Conservation (phyloP, 2,888 invertebrate genomes). For the Panorpa germanica region DNA sequence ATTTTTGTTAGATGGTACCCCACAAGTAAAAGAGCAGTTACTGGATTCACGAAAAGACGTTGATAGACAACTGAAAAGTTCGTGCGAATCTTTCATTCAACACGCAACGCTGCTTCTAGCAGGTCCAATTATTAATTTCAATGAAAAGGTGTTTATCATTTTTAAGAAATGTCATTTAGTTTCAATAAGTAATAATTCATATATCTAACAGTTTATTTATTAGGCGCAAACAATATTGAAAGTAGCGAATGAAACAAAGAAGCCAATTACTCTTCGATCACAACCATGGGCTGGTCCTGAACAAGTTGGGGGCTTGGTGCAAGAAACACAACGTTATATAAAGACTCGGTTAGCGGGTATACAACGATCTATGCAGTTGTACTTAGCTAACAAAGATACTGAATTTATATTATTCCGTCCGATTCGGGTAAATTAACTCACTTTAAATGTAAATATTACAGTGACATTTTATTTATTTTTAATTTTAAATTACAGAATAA, state of each 20-base stretch:
- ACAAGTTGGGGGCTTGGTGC: conserved; percentile 48
- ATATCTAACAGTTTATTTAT: no score
- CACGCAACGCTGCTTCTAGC: conserved; percentile 57
- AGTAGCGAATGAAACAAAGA: conserved; percentile 10
- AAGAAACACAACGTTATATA: conserved; percentile 59
- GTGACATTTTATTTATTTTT: conserved; percentile 9
- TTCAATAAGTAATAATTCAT: no score
- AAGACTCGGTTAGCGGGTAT: conserved; percentile 61
- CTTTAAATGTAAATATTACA: conserved; percentile 5
- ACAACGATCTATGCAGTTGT: conserved; percentile 83
- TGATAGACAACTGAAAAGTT: conserved; percentile 74
- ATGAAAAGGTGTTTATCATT: conserved; percentile 42
- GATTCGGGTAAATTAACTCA: conserved; percentile 45
- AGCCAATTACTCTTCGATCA: conserved; percentile 19
- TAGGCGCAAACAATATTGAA: conserved; percentile 12
- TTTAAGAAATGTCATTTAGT: conserved; percentile 1
- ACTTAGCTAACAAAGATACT: conserved; percentile 90
- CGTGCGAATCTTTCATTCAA: conserved; percentile 77
- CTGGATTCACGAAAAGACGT: conserved; percentile 93
- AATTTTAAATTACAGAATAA: conserved; percentile 44
- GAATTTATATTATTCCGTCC: conserved; percentile 93
- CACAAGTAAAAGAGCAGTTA: conserved; percentile 79
- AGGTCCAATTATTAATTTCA: conserved; percentile 51
- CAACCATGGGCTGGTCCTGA: conserved; percentile 51
- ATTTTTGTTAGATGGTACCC: conserved; percentile 82